A percentile compares a stretch with the other conserved stretches of the same genome.
These are phyloP conservation scores for Spongilla lacustris DNA, from an alignment of 37 sponge, comb jelly and placozoan genomes.

Conservation along the genomic window DNA sequence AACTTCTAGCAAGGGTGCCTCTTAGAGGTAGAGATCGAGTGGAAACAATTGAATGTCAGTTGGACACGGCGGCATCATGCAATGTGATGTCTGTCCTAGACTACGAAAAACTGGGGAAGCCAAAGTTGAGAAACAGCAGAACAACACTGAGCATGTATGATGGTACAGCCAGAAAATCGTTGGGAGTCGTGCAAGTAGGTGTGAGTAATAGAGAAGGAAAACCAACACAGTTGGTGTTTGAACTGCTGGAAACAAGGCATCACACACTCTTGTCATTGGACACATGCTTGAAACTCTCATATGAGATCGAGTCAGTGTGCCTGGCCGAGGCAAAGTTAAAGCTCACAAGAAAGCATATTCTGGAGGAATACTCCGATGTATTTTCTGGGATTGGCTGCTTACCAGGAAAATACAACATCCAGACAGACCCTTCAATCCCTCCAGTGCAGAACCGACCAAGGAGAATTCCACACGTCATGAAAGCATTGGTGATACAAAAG, in stretches of 20 bases:
- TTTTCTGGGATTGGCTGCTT: conserved; percentile 12
- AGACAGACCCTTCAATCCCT: conserved; percentile 2
- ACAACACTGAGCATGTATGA: not conserved
- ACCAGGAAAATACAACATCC: conserved; percentile 13
- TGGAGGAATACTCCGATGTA: conserved; percentile 10
- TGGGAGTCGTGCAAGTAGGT: not conserved
- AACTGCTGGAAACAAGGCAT: not conserved
- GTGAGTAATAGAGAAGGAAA: not conserved
- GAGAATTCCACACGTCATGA: conserved; percentile 30
- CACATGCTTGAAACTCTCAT: not conserved
- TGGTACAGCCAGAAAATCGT: not conserved
- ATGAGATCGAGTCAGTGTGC: conserved; percentile 3
- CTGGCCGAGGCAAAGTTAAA: not conserved
- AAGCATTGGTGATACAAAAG: not conserved
- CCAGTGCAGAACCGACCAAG: conserved; percentile 25
- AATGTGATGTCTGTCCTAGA: not conserved
- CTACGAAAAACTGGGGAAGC: not conserved
- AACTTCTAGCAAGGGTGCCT: not conserved
- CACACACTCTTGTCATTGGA: not conserved
- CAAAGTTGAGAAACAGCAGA: not conserved
- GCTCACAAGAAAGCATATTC: not conserved
- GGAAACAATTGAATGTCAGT: not conserved
- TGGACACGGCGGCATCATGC: not conserved
- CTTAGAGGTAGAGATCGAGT: not conserved
- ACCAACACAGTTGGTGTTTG: not conserved